These are phyloP conservation scores for Saccostrea glomerata DNA, from an alignment of 1,140 invertebrate genomes.

Conservation along the genomic window DNA sequence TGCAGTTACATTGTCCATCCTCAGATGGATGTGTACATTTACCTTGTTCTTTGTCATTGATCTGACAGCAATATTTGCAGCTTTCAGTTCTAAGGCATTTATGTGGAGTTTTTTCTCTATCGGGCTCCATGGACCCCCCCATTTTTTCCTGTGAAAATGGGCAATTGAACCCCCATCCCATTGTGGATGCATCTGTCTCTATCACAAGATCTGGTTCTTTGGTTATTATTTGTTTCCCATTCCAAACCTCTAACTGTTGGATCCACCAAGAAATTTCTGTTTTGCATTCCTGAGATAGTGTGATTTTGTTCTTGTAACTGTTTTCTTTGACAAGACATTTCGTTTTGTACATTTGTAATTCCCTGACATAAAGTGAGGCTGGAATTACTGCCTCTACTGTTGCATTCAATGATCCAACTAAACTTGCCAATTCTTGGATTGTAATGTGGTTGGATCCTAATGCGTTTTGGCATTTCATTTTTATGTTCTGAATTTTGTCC, in stretches of 20 bases:
- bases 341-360: conserved; percentile 47
- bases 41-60: conserved; percentile 28
- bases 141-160: not conserved
- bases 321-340: conserved; percentile 33
- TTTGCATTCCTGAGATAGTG: conserved; percentile 14
- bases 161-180: conserved; percentile 33
- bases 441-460: conserved; percentile 41
- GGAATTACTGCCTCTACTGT: conserved; percentile 46
- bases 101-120: conserved; percentile 43
- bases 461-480: conserved; percentile 40
- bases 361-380: conserved; percentile 38
- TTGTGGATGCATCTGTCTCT: conserved; percentile 45
- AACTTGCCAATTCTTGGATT: conserved; percentile 42
- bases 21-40: conserved; percentile 37
- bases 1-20: conserved; percentile 6
- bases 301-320: not conserved
- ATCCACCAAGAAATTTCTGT: conserved; percentile 29
- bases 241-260: conserved; percentile 33
- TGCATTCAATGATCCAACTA: conserved; percentile 40
- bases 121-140: conserved; percentile 37
- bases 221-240: conserved; percentile 44
- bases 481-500: conserved; percentile 25
- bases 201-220: conserved; percentile 33
- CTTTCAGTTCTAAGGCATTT: conserved; percentile 49
- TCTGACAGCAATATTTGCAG: conserved; percentile 23